Base-by-base conservation (phyloP, 2,888 invertebrate species). In the Pseudanteris insignis region DNA sequence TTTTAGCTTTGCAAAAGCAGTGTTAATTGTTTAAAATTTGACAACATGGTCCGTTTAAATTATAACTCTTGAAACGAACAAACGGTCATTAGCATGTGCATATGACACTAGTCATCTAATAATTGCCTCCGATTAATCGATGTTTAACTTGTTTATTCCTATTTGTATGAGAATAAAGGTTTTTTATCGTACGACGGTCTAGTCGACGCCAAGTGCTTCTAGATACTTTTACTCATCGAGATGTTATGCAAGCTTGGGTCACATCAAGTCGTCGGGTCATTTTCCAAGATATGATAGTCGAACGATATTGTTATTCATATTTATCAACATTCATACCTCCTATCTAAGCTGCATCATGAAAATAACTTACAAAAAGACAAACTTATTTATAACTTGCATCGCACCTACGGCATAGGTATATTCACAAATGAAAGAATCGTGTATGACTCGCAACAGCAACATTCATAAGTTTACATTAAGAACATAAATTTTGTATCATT, bases 211-310 rank as follows among this genome's bases (percentile, higher is more conserved):
- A 64, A 47, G 51, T 26, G 13, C 21, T 34, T 32, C 55, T 61
- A 55, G 62, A 55, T 51, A 55, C 43, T 63, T 55, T 55, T 50
- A 55, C 55, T 51, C 33, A 55, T 63, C 60, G 60, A 36, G 34
- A 53, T 30, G 38, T 63, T 63, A 63, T 58, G 61, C 55, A 65
- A 65, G 41, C 51, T 14, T 51, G 54, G 69, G 69, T 69, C 65
- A 68, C 58, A 54, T 53, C 32, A 57, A 69, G 65, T 68, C 43
- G 48, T 48, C 43, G 48, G 57, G 70, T 74, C 71, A 69, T 18
- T 18, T 67, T 66, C 67, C 46, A 47, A 69, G 67, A 69, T 70
- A 68, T 67, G 74, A 73, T 74, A 73, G 71, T 60, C 40, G 32
- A 37, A 44, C 47, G 47, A 57, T 44, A 63, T 64, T 60, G 46